Percentiles rank a stretch among this genome's conserved stretches.
phyloP scores from a whole-genome alignment of 1,140 invertebrate species.

The Cecropterus lyciades region DNA sequence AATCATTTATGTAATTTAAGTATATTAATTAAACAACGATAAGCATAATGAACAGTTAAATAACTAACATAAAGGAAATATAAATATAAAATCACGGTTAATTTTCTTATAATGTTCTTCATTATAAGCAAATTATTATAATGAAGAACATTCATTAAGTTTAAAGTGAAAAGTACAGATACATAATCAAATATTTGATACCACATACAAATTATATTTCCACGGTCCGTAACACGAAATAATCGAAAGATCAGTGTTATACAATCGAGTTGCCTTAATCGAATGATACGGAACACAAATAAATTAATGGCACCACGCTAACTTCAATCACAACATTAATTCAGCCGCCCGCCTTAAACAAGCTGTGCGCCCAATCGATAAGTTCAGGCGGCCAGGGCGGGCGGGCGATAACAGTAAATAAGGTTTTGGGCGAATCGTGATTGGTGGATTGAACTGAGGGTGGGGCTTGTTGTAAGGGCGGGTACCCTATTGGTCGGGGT shows the following conservation, averaged over 20 bases:
- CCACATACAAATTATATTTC: neutral
- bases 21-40: too few relatives aligned
- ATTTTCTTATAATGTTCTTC: too few relatives aligned
- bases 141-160: too few relatives aligned
- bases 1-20: too few relatives aligned
- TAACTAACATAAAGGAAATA: too few relatives aligned
- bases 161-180: too few relatives aligned
- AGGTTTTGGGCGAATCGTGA: conserved; percentile 51
- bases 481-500: conserved; percentile 40
- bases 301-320: conserved; percentile 67
- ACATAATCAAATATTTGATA: neutral
- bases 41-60: too few relatives aligned
- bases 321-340: conserved; percentile 82
- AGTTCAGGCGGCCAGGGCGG: conserved; percentile 61
- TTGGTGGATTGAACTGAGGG: conserved; percentile 54
- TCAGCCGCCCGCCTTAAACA: conserved; percentile 76
- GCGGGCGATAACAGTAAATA: conserved; percentile 74
- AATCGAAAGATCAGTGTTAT: conserved; percentile 37
- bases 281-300: conserved; percentile 64
- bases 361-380: conserved; percentile 77
- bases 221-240: conserved; percentile 22
- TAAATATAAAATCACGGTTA: too few relatives aligned
- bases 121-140: too few relatives aligned
- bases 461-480: conserved; percentile 47
- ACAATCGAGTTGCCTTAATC: conserved; percentile 62